These are phyloP conservation scores for Drosophila rhopaloa DNA, from an alignment of 1,140 invertebrate genomes.

Conservation along the genomic window DNA sequence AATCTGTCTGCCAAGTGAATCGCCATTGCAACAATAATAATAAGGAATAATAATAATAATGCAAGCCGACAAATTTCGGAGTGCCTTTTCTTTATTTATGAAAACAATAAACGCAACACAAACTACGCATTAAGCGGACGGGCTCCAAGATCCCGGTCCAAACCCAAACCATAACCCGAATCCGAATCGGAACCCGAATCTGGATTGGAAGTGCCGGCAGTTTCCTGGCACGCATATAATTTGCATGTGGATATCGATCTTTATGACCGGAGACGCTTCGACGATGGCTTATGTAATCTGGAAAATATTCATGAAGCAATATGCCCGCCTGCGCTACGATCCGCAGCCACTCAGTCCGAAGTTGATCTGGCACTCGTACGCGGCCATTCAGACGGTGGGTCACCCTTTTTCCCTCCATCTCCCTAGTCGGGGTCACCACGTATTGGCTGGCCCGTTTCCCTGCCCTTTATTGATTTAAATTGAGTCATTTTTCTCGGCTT, in stretches of 20 bases:
- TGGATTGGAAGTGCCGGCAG: constrained; percentile 43
- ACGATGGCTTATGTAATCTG: constrained; percentile 83
- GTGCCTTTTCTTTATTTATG: constrained; percentile 73
- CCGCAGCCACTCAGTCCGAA: constrained; percentile 57
- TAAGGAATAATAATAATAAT: constrained; percentile 72
- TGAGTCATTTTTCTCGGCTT: constrained; percentile 66
- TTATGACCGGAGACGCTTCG: constrained; percentile 26
- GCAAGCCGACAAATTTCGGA: constrained; percentile 74
- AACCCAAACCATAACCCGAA: background rate
- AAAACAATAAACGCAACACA: constrained; percentile 81
- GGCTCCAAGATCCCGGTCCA: background rate
- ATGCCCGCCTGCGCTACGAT: constrained; percentile 70
- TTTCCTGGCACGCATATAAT: constrained; percentile 83
- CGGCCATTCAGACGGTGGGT: constrained; percentile 64
- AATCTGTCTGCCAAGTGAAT: constrained; percentile 75
- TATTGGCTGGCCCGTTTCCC: constrained; percentile 10
- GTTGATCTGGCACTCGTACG: constrained; percentile 77
- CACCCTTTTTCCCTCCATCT: background rate
- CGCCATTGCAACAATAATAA: constrained; percentile 51
- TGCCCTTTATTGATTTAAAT: constrained; percentile 77
- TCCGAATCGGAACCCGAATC: constrained; percentile 1
- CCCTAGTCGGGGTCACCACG: constrained; percentile 43
- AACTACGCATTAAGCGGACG: constrained; percentile 66
- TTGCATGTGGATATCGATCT: constrained; percentile 74
- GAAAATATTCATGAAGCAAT: constrained; percentile 84